Evolutionary conservation across 2,888 invertebrate species (phyloP), one percentile per base, ranked within the genome.

Genomic region (Orthosia gothica): DNA sequence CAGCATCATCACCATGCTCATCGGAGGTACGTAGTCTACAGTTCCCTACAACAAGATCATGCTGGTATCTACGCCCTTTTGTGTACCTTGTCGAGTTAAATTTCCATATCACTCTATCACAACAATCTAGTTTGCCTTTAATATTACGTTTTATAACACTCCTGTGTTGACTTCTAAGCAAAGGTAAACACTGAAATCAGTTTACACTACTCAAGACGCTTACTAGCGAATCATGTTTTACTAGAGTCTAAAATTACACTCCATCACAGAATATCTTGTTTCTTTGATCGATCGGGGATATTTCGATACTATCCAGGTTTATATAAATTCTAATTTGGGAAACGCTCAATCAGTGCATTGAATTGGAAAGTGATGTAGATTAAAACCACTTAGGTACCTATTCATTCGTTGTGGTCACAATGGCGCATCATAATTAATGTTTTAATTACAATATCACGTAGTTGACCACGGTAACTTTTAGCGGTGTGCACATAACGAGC

Each of bases 1-100:
- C 96, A 99, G 99, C 89, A 99, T 99, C 87, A 98, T 99, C 89
- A 99, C 98, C 81, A 99, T 99, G 99, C 97, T 99, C 55, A 98
- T 99, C 89, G 99, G 99, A 97, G 99, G 99, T 99, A 96, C 97
- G 26, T 49, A 40, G 26, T 26, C 9, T 47, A 45, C 20, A 32
- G 20, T 16, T 54, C 12, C 12, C 15, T 26, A 59, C 16, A 40
- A 70, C 9, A 65, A 45, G 20, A 62, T 11, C 47, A 59, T 45
- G 26, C 26, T 2, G 26, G n/a, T 55, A n/a, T 68, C 5, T 16
- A 16, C 52, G n/a, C 12, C 32, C 50, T 62, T 58, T 26, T 20
- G 4, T 45, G 74, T 45, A 23, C 50, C 12, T 63, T 45, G 50
- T 32, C 49, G 57, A 78, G 20, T 71, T 16, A 32, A 50, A 15